Percentiles rank a stretch among this genome's conserved stretches.
These are phyloP conservation scores for Saturnia japonica DNA, from an alignment of 2,888 invertebrate species.

Conservation along the genomic window DNA sequence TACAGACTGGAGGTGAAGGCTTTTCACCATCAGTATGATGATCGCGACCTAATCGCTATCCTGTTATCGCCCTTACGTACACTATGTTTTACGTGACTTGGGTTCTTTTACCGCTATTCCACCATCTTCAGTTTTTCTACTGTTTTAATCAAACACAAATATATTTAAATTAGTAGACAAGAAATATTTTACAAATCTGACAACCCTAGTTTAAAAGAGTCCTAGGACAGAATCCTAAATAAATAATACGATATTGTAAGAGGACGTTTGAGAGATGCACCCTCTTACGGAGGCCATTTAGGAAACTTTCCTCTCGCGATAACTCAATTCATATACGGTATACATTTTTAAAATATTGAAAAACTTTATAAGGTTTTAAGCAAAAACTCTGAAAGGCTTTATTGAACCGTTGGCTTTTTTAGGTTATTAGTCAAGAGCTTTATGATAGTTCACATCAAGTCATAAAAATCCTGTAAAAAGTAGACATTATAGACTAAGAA, in stretches of 20 bases:
- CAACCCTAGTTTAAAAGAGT: slow-evolving; percentile 41
- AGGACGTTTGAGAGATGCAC: slow-evolving; percentile 40
- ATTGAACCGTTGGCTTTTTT: not conserved
- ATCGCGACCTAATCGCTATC: too few species aligned
- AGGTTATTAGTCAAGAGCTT: not conserved
- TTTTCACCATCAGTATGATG: too few species aligned
- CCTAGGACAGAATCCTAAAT: slow-evolving; percentile 48
- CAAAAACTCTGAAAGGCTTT: not conserved
- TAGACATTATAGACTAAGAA: too few species aligned
- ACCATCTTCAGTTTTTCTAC: too few species aligned
- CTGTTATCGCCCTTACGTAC: too few species aligned
- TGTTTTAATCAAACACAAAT: too few species aligned
- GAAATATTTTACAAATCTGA: slow-evolving; percentile 17
- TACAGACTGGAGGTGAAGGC: too few species aligned
- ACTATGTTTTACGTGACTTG: too few species aligned
- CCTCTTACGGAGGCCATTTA: slow-evolving; percentile 27
- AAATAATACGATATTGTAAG: slow-evolving; percentile 56
- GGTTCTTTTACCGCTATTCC: too few species aligned
- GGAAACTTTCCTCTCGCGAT: slow-evolving; percentile 27
- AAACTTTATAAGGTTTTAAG: slow-evolving; percentile 36
- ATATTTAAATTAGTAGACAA: not conserved
- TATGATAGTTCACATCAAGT: not conserved
- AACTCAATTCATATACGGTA: slow-evolving; percentile 32
- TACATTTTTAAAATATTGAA: slow-evolving; percentile 53
- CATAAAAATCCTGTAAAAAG: not conserved